phyloP scores from a whole-genome alignment of 2,888 invertebrate species.

The Bombylius major region DNA sequence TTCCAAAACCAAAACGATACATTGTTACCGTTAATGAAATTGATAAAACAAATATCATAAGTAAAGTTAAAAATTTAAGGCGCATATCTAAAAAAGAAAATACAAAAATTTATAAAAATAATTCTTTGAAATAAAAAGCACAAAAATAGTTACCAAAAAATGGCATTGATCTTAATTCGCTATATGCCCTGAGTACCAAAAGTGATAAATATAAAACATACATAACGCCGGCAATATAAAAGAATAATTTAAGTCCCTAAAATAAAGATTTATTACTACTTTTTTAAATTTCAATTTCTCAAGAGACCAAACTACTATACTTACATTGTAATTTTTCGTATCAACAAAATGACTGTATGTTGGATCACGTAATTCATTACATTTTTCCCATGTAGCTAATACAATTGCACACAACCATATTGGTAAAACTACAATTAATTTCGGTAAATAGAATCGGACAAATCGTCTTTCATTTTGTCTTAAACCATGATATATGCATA shows the following conservation, averaged over 20 bases:
- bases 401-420: constrained; percentile 80
- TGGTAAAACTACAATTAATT: constrained; percentile 71
- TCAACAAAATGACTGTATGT: constrained; percentile 84
- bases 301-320: background rate
- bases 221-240: constrained; percentile 70
- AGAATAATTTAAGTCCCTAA: constrained; percentile 84
- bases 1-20: constrained; percentile 75
- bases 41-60: constrained; percentile 68
- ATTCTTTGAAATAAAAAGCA: background rate
- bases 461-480: constrained; percentile 82
- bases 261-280: background rate
- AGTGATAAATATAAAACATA: constrained; percentile 77
- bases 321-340: constrained; percentile 69
- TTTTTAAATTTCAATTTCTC: background rate
- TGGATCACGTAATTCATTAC: constrained; percentile 77
- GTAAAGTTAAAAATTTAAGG: constrained; percentile 75
- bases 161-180: constrained; percentile 91
- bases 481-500: constrained; percentile 89
- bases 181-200: constrained; percentile 79
- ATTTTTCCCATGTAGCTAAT: constrained; percentile 80
- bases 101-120: background rate
- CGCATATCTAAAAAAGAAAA: constrained; percentile 57
- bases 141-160: constrained; percentile 67
- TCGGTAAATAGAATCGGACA: constrained; percentile 79
- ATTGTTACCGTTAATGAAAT: constrained; percentile 64